Conservation (phyloP, 1,140 invertebrate genomes). For the Drosophila trapezifrons region DNA sequence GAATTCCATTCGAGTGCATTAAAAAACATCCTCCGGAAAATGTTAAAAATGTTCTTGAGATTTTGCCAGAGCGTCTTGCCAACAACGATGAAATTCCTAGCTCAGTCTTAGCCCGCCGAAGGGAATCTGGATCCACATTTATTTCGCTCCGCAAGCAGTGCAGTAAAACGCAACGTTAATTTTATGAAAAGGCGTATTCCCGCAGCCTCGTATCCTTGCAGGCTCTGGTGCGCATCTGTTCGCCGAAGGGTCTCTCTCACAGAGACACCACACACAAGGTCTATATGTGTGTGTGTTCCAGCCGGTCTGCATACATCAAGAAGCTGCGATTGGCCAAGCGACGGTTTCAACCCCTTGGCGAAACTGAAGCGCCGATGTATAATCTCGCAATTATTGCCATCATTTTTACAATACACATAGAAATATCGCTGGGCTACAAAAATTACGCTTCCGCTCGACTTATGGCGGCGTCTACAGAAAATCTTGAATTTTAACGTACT, state of each 20-base stretch:
- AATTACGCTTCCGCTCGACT: constrained; percentile 1
- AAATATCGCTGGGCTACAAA: constrained; percentile 16
- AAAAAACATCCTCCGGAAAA: constrained; percentile 65
- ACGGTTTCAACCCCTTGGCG: constrained; percentile 63
- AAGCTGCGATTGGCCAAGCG: constrained; percentile 69
- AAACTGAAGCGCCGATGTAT: constrained; percentile 39
- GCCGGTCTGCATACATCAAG: constrained; percentile 58
- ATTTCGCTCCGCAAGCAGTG: constrained; percentile 33
- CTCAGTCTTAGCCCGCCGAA: constrained; percentile 57
- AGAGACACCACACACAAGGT: constrained; percentile 25
- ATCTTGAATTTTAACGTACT: neutral
- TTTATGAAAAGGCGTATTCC: constrained; percentile 68
- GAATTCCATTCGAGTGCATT: constrained; percentile 76
- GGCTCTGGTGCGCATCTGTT: constrained; percentile 65
- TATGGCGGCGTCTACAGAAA: neutral
- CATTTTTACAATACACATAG: constrained; percentile 15
- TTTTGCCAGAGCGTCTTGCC: constrained; percentile 66
- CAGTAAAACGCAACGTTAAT: constrained; percentile 46
- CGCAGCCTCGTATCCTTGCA: constrained; percentile 20
- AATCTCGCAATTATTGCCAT: constrained; percentile 43
- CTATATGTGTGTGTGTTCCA: constrained; percentile 30
- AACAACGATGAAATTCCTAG: constrained; percentile 72
- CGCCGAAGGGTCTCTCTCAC: constrained; percentile 26
- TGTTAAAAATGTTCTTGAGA: constrained; percentile 78
- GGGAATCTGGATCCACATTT: constrained; percentile 49